Evolutionary conservation across 1,140 invertebrate species (phyloP), one percentile per base, ranked within the genome.

Genomic region (Sycophaga agraensis): DNA sequence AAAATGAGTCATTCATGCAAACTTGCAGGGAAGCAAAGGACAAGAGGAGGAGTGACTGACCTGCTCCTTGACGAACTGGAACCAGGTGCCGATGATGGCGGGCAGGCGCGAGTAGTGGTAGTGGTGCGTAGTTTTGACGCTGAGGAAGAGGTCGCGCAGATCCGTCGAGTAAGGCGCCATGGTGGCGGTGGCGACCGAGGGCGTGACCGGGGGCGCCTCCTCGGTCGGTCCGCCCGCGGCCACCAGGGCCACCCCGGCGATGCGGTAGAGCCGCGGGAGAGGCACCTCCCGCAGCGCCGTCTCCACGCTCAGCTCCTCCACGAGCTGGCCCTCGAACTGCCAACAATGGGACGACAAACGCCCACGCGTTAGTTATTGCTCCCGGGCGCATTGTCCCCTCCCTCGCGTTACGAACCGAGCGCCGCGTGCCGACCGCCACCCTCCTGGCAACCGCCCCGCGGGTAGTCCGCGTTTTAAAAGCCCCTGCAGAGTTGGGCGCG

Each of bases 51-150:
- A 22, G n/a, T 19, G 6, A 54, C 58, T 14, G 11, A 96, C 93
- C 91, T 96, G 93, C 74, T 93, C 84, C 77, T 87, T 90, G 35
- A 93, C 93, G 64, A 95, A 83, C 75, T 91, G 90, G 76, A 94
- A 96, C 95, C 95, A 97, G 60, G 94, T 97, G 75, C 90, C 88
- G 72, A 97, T 85, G 68, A 97, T 91, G 57, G 93, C 85, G n/a
- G 91, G 89, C 64, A 97, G 73, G 63, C 95, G 84, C 28, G 88
- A 87, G 60, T 87, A 80, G 76, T 97, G 93, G 82, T 94, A 96
- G 79, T 88, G 87, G 73, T 88, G 88, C 28, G 94, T 95, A 48
- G 94, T 97, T 83, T 97, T 97, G 17, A 97, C 92, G 82, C 92
- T 94, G 74, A 97, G 91, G 80, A 96, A 97, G 67, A 97, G 84